A percentile compares a stretch with the other conserved stretches of the same genome.
phyloP scores from a whole-genome alignment of 2,797 vertebrate species.

The Menidia menidia region DNA sequence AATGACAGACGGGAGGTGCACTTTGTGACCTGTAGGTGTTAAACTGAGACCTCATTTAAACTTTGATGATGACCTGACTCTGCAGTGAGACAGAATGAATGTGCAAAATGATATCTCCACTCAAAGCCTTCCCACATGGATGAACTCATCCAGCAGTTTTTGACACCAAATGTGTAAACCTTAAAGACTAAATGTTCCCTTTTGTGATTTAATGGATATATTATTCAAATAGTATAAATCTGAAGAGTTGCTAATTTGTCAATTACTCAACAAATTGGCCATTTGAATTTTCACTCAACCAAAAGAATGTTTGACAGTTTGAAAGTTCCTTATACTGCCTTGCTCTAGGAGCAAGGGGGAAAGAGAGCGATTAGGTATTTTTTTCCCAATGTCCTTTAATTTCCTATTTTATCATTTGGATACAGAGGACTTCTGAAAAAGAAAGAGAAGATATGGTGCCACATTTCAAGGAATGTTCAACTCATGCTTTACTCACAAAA shows the following conservation, averaged over 20 bases:
- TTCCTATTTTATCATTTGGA: neutral
- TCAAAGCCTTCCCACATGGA: constrained; percentile 9
- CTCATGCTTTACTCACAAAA: constrained; percentile 8
- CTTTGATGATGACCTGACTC: constrained; percentile 36
- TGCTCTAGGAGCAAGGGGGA: constrained; percentile 11
- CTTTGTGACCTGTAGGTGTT: constrained; percentile 66
- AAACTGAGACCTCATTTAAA: constrained; percentile 59
- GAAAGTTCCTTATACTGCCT: constrained; percentile 1
- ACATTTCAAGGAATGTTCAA: constrained; percentile 2
- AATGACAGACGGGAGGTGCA: constrained; percentile 54
- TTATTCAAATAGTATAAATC: neutral
- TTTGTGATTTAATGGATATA: neutral
- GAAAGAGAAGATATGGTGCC: neutral
- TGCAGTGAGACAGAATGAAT: constrained; percentile 32
- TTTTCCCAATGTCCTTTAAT: constrained; percentile 1
- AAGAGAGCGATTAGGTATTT: neutral
- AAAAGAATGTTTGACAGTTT: constrained; percentile 12
- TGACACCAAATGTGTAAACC: neutral
- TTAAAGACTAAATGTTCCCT: neutral
- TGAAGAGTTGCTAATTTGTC: neutral
- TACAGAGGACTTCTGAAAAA: neutral
- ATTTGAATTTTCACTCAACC: constrained; percentile 18
- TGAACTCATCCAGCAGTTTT: constrained; percentile 1
- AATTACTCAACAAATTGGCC: constrained; percentile 33
- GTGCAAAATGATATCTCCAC: constrained; percentile 51